A percentile compares a stretch with the other conserved stretches of the same genome.
These are phyloP conservation scores for Haliclona indistincta DNA, from an alignment of 37 sponge, comb jelly and placozoan genomes.

Conservation along the genomic window DNA sequence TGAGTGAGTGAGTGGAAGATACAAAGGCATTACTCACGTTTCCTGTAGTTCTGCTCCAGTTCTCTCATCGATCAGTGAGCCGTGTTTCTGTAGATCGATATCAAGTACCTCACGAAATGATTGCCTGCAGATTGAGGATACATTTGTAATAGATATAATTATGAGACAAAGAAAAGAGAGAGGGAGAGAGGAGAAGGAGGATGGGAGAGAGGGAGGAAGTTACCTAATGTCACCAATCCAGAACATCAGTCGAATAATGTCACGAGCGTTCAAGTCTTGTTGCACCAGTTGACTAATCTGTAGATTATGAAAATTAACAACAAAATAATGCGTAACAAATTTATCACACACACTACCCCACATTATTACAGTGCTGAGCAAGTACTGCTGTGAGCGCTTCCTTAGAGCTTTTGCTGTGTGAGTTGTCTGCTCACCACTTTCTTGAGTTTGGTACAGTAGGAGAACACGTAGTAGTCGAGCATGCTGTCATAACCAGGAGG, in stretches of 20 bases:
- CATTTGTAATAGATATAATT: background rate
- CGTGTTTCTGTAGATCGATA: conserved; percentile 48
- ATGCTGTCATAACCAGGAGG: conserved; percentile 76
- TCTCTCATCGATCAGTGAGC: conserved; percentile 49
- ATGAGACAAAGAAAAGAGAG: background rate
- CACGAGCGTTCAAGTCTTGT: conserved; percentile 44
- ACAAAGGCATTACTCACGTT: conserved; percentile 27
- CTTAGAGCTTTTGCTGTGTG: background rate
- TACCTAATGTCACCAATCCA: conserved; percentile 73
- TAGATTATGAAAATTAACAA: background rate
- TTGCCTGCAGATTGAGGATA: conserved; percentile 21
- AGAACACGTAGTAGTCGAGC: conserved; percentile 55
- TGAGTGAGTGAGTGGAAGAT: background rate
- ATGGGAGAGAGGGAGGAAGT: background rate
- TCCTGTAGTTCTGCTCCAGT: conserved; percentile 46
- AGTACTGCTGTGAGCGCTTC: background rate
- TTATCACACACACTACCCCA: too few relatives aligned
- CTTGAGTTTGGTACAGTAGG: conserved; percentile 62
- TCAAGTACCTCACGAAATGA: conserved; percentile 35
- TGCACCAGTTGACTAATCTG: conserved; percentile 57
- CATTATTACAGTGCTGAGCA: too few relatives aligned
- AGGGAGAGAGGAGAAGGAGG: conserved; percentile 1
- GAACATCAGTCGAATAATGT: conserved; percentile 60
- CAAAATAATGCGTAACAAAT: background rate
- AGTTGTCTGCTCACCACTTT: conserved; percentile 60